Evolutionary conservation across 2,797 vertebrate genomes (phyloP).

Genomic region (Arrhamphus sclerolepis): DNA sequence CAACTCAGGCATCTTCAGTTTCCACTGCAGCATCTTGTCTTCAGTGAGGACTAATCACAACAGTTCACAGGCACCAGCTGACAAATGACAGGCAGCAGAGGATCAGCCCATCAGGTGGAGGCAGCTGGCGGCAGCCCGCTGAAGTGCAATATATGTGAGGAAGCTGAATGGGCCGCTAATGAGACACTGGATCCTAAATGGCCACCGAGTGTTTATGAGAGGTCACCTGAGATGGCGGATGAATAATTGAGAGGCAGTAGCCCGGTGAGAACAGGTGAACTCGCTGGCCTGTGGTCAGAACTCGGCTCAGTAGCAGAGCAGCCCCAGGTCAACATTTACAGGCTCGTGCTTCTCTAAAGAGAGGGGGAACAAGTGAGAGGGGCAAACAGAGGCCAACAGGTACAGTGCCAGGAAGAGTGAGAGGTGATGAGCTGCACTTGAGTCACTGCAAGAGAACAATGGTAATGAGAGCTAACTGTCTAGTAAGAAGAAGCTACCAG

Average conservation of each 20-base stretch:
- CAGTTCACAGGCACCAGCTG: background rate
- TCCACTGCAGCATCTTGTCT: constrained; percentile 31
- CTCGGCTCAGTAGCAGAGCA: constrained; percentile 22
- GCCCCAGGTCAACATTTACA: constrained; percentile 36
- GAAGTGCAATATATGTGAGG: constrained; percentile 58
- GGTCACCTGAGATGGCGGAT: constrained; percentile 67
- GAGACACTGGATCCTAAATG: constrained; percentile 79
- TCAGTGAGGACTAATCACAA: constrained; percentile 9
- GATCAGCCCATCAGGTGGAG: constrained; percentile 41
- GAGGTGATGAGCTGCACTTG: constrained; percentile 13
- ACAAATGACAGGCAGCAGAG: constrained; percentile 37
- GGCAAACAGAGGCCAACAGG: constrained; percentile 57
- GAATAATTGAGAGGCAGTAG: constrained; percentile 70
- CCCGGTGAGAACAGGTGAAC: constrained; percentile 45
- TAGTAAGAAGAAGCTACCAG: constrained; percentile 1
- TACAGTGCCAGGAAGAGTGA: constrained; percentile 18
- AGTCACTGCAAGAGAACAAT: constrained; percentile 39
- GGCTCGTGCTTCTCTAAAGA: constrained; percentile 7
- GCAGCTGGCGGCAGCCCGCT: constrained; percentile 13
- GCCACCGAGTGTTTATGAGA: constrained; percentile 76
- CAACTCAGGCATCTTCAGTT: constrained; percentile 50
- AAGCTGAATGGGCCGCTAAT: constrained; percentile 68
- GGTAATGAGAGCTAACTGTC: no score
- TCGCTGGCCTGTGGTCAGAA: constrained; percentile 32
- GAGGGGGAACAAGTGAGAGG: constrained; percentile 34